Percentiles rank a stretch among this genome's conserved stretches.
These are phyloP conservation scores for Serrognathus titanus DNA, from an alignment of 2,888 invertebrate species.

Conservation along the genomic window DNA sequence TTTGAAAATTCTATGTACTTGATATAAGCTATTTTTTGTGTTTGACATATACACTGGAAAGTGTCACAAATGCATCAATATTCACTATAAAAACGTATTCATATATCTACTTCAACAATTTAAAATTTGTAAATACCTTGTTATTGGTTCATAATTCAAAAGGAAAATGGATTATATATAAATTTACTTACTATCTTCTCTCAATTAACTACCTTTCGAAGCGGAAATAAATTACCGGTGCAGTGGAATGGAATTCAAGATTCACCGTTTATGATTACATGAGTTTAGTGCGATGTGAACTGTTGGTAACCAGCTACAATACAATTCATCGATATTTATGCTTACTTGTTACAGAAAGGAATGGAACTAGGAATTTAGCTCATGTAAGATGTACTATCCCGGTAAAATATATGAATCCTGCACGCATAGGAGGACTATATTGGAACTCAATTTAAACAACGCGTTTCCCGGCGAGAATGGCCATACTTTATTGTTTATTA, in stretches of 20 bases:
- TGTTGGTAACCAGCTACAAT: constrained; percentile 23
- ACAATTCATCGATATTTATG: constrained; percentile 31
- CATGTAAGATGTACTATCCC: constrained; percentile 7
- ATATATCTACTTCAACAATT: too few relatives aligned
- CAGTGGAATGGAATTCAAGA: constrained; percentile 20
- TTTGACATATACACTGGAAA: too few relatives aligned
- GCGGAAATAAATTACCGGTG: too few relatives aligned
- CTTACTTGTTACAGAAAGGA: constrained; percentile 26
- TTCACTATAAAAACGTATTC: too few relatives aligned
- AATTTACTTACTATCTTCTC: too few relatives aligned
- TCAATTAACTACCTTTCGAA: too few relatives aligned
- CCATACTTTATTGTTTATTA: constrained; percentile 22
- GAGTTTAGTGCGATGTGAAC: constrained; percentile 26
- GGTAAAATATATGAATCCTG: constrained; percentile 23
- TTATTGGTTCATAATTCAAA: too few relatives aligned
- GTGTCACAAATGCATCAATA: too few relatives aligned
- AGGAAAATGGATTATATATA: too few relatives aligned
- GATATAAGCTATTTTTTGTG: too few relatives aligned
- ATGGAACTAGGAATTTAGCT: constrained; percentile 29
- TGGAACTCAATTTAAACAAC: constrained; percentile 12
- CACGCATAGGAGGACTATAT: constrained; percentile 18
- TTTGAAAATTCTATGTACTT: too few relatives aligned
- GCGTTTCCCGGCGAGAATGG: constrained; percentile 14
- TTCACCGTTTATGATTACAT: constrained; percentile 28
- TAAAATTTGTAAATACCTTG: too few relatives aligned